phyloP scores from a whole-genome alignment of 1,140 invertebrate genomes.

The Drosophila chauvacae region DNA sequence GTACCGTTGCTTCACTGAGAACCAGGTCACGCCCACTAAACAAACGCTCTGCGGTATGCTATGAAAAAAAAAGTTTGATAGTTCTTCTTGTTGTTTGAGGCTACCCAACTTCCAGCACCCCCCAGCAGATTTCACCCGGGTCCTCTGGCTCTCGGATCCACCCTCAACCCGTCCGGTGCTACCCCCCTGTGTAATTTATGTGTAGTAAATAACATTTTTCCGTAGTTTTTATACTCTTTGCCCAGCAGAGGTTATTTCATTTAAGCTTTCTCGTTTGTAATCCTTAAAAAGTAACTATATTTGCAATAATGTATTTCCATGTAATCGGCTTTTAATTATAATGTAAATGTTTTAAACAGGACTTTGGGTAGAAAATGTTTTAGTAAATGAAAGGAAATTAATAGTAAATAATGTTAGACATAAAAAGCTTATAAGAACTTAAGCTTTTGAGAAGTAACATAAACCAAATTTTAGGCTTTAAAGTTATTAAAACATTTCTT shows the following conservation, averaged over 20 bases:
- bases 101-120: constrained; percentile 32
- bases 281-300: neutral
- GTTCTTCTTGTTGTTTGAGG: constrained; percentile 61
- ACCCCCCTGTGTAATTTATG: constrained; percentile 59
- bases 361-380: neutral
- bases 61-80: constrained; percentile 60
- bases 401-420: neutral
- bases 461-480: no score
- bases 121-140: neutral
- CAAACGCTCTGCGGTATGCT: constrained; percentile 67
- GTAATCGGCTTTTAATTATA: neutral
- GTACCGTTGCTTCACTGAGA: constrained; percentile 10
- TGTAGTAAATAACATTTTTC: constrained; percentile 77
- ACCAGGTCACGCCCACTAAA: constrained; percentile 58
- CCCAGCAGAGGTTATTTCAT: neutral
- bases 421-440: neutral
- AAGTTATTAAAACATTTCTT: neutral
- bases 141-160: neutral
- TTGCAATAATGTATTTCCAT: neutral
- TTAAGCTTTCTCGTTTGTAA: neutral
- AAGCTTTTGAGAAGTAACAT: neutral
- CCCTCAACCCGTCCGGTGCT: neutral
- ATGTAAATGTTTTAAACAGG: no score
- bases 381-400: neutral
- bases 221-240: constrained; percentile 25